Conservation (phyloP, 2,113 vertebrate species). For the Arvicanthis niloticus region DNA sequence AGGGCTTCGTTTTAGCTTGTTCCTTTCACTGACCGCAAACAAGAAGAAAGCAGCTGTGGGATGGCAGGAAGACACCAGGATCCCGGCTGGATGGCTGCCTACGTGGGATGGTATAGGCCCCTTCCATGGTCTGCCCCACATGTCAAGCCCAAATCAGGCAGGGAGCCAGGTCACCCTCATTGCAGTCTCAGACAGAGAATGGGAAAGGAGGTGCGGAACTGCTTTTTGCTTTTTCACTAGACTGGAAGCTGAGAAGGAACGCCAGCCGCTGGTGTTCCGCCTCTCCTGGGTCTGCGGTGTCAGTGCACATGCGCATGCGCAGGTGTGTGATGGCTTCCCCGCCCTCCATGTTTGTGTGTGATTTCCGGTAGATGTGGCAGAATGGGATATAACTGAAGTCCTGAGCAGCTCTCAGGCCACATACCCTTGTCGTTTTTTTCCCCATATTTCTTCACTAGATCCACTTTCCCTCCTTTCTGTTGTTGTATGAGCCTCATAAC, state of each 20-base stretch:
- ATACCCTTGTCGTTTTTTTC: neutral
- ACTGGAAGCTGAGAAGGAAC: neutral
- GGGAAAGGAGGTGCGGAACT: neutral
- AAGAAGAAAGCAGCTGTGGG: neutral
- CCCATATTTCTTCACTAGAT: neutral
- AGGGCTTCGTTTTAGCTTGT: neutral
- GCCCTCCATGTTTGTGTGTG: fast-evolving
- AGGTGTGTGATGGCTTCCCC: neutral
- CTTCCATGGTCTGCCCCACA: neutral
- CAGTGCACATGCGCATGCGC: neutral
- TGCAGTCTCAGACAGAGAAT: neutral
- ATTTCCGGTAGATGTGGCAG: neutral
- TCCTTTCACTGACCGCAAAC: neutral
- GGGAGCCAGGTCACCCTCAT: neutral
- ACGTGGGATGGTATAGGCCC: neutral
- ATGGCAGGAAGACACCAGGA: neutral
- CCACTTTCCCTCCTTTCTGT: neutral
- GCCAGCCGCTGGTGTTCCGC: fast-evolving
- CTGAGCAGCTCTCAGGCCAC: neutral
- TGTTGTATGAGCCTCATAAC: neutral
- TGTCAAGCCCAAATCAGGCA: neutral
- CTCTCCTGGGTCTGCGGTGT: neutral
- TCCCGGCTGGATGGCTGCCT: neutral
- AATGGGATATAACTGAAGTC: neutral
- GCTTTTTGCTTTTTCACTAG: neutral